phyloP scores from a whole-genome alignment of 2,113 vertebrate genomes.

The Brachyistius frenatus region DNA sequence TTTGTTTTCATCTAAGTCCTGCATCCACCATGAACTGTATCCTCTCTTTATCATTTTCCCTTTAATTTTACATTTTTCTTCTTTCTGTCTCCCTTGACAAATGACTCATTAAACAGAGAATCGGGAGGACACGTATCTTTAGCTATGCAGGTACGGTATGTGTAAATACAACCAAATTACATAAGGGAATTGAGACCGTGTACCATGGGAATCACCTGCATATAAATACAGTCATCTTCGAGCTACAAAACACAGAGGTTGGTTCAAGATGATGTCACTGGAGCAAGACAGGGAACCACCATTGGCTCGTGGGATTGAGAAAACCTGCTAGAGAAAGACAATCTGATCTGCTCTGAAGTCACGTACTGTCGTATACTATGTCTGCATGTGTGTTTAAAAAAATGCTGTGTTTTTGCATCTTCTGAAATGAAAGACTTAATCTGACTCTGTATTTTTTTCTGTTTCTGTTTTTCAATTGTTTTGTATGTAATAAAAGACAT shows the following conservation, averaged over 20 bases:
- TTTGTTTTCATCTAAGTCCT: background rate
- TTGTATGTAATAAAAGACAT: no score
- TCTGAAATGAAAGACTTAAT: no score
- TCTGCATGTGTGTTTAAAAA: no score
- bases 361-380: background rate
- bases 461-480: no score
- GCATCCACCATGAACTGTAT: background rate
- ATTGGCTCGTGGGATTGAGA: constrained; percentile 19
- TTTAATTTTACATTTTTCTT: constrained; percentile 14
- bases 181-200: constrained; percentile 30
- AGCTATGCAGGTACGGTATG: constrained; percentile 10
- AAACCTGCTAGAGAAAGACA: constrained; percentile 11
- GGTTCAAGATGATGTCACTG: constrained; percentile 16
- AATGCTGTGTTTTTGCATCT: no score
- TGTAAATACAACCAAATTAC: constrained; percentile 17
- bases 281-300: constrained; percentile 12
- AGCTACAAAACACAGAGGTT: constrained; percentile 3
- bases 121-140: background rate
- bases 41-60: no score
- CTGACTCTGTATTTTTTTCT: no score
- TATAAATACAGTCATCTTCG: background rate
- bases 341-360: constrained; percentile 2
- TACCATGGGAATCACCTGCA: constrained; percentile 26
- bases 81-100: background rate
- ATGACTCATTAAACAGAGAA: constrained; percentile 14